Evolutionary conservation across 2,888 invertebrate species (phyloP).

Genomic region (Anticlea derivata): DNA sequence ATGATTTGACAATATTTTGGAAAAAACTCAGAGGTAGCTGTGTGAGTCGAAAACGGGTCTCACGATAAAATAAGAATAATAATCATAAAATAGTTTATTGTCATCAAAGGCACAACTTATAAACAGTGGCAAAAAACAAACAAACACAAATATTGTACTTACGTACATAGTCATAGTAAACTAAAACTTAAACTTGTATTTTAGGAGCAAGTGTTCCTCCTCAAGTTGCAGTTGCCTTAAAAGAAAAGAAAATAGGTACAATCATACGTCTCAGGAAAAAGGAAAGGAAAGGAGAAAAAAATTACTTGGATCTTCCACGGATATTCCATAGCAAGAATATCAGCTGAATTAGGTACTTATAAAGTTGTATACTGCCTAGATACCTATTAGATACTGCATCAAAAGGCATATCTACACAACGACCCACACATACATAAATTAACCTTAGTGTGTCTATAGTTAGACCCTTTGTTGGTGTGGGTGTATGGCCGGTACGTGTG

Average conservation of each 20-base stretch:
- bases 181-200: no score
- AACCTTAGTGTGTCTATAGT: constrained; percentile 19
- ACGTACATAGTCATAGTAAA: no score
- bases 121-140: no score
- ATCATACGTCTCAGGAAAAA: no score
- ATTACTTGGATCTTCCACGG: no score
- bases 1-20: constrained; percentile 31
- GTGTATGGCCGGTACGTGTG: constrained; percentile 38
- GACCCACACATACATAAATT: constrained; percentile 18
- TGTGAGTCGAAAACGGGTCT: background rate
- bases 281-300: no score
- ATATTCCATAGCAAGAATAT: constrained; percentile 8
- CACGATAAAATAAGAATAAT: background rate
- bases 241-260: no score
- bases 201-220: no score
- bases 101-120: no score
- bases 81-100: no score
- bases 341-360: background rate
- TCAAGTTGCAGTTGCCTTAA: no score
- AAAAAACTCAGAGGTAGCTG: background rate
- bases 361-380: constrained; percentile 21
- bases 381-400: constrained; percentile 26
- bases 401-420: constrained; percentile 20
- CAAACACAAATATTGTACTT: no score
- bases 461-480: constrained; percentile 20